phyloP scores from a whole-genome alignment of 2,797 vertebrate species.

The Pangasius sanitwongsei region DNA sequence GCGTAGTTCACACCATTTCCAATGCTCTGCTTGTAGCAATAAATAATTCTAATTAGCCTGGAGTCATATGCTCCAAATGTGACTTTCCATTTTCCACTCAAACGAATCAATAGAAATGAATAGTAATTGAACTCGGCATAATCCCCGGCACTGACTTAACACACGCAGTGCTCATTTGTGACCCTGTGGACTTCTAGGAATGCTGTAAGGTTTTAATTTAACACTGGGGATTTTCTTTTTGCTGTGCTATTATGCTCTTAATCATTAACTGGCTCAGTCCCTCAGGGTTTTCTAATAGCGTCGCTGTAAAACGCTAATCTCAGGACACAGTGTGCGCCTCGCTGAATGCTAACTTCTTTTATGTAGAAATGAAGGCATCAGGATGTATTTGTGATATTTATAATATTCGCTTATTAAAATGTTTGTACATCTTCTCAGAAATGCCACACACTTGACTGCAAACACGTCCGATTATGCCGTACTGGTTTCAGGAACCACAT shows the following conservation, averaged over 20 bases:
- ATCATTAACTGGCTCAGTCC: neutral
- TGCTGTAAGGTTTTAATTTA: constrained; percentile 11
- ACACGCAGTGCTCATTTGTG: neutral
- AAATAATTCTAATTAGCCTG: constrained; percentile 16
- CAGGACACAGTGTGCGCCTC: neutral
- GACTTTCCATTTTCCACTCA: constrained; percentile 4
- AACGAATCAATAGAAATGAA: constrained; percentile 3
- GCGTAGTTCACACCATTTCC: neutral
- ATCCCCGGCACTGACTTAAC: neutral
- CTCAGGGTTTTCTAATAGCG: constrained; percentile 11
- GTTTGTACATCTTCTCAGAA: neutral
- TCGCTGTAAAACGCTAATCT: neutral
- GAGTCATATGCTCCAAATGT: neutral
- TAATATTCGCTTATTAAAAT: neutral
- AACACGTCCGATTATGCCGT: neutral
- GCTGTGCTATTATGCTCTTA: constrained; percentile 7
- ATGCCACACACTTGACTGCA: neutral
- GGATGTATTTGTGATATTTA: too few relatives aligned
- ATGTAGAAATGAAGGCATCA: neutral
- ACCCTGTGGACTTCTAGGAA: neutral
- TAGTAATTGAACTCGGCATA: constrained; percentile 4
- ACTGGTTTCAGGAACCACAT: neutral
- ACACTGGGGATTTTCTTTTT: neutral
- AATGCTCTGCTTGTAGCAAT: neutral
- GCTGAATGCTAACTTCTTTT: neutral